Conservation (phyloP, 2,888 invertebrate species). For the Patella caerulea region DNA sequence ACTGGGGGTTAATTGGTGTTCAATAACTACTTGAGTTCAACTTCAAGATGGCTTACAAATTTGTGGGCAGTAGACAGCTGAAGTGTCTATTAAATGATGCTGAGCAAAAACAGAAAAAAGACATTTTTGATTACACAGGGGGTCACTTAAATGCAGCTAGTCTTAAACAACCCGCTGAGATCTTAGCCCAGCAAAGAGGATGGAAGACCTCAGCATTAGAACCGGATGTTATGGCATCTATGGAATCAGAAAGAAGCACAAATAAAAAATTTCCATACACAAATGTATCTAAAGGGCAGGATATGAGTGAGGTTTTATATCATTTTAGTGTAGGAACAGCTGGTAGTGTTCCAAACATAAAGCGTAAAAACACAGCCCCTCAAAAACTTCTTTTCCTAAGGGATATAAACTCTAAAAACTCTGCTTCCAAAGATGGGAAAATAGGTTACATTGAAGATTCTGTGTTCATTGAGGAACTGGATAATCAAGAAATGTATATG, state of each 20-base stretch:
- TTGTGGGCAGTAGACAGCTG: slow-evolving; percentile 57
- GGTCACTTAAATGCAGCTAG: slow-evolving; percentile 68
- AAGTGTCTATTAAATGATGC: slow-evolving; percentile 59
- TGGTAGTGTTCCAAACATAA: slow-evolving; percentile 51
- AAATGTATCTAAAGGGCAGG: slow-evolving; percentile 23
- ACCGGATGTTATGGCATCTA: background rate
- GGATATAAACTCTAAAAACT: background rate
- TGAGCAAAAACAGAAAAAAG: slow-evolving; percentile 59
- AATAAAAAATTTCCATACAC: background rate
- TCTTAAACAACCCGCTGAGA: slow-evolving; percentile 44
- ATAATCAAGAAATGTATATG: slow-evolving; percentile 55
- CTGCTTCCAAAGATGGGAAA: background rate
- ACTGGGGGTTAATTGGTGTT: no score
- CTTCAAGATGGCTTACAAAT: slow-evolving; percentile 52
- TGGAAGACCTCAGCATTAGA: slow-evolving; percentile 14
- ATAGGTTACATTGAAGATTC: slow-evolving; percentile 53
- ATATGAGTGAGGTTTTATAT: slow-evolving; percentile 59
- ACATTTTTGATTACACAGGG: slow-evolving; percentile 61
- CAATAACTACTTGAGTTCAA: no score
- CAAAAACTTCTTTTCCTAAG: no score
- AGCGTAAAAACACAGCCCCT: slow-evolving; percentile 12
- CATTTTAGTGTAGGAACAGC: slow-evolving; percentile 65
- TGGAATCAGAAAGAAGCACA: no score
- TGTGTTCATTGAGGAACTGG: slow-evolving; percentile 61
- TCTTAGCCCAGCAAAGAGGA: slow-evolving; percentile 50